Evolutionary conservation across 1,140 invertebrate genomes (phyloP), one percentile per base, ranked within the genome.

Genomic region (Metaphire vulgaris): DNA sequence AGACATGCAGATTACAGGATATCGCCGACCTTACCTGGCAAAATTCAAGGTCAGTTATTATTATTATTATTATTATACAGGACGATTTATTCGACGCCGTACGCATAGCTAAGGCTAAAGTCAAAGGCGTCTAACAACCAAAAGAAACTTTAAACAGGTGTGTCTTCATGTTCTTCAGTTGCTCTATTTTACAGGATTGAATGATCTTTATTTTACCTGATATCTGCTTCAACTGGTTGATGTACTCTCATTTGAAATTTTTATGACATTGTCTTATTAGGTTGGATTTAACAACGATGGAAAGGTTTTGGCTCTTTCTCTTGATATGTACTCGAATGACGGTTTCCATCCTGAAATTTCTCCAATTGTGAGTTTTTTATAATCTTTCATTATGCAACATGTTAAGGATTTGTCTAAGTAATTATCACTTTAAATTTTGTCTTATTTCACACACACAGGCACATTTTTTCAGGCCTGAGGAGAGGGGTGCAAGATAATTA

Each of bases 1-100:
- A 87, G 95, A 98, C 84, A 98, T 98, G 92, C 86, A 91, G 78
- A 91, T 92, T 72, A 92, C 90, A 0, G 96, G 95, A 1, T 91
- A 90, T 0, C 88, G 96, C 79, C 93, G 97, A 89, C 94, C 95
- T 0, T 96, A 95, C 84, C 87, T 91, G 6, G 90, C 90, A 29
- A 92, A 91, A 82, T 98, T 96, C 80, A 95, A 94, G 88, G 85
- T 87, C 74, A 79, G 79, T 14, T 74, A 81, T 71, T 71, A 21
- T 56, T 56, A 21, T 12, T 56, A 6, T 56, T 6, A 6, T 6
- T 56, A 56, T 56, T 6, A 56, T n/a, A n/a, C n/a, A n/a, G n/a
- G n/a, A n/a, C n/a, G 41, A 12, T 56, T 56, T 56, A 56, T 56
- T 56, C 6, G 21, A 56, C 6, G 6, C 41, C 41, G 21, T 21